A percentile compares a stretch with the other conserved stretches of the same genome.
These are phyloP conservation scores for Drosophila auraria DNA, from an alignment of 1,140 invertebrate species.

Conservation along the genomic window DNA sequence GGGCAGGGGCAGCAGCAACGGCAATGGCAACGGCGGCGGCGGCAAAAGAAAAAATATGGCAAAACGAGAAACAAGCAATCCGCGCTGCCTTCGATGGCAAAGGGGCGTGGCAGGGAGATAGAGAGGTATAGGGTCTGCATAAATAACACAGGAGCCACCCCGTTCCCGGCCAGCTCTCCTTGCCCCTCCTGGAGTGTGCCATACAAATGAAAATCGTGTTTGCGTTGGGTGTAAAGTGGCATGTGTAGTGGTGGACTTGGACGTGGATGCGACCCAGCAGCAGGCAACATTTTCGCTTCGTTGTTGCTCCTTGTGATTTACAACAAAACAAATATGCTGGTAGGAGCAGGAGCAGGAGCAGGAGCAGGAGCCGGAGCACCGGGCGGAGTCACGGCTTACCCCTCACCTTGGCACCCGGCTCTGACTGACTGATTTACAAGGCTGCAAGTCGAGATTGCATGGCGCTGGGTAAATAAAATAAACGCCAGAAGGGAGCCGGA, in stretches of 20 bases:
- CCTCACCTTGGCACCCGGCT: constrained; percentile 58
- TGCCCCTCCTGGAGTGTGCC: constrained; percentile 35
- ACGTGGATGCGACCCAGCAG: constrained; percentile 17
- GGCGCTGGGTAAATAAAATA: constrained; percentile 81
- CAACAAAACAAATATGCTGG: constrained; percentile 82
- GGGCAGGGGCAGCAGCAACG: constrained; percentile 7
- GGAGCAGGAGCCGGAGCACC: not conserved
- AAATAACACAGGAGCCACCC: constrained; percentile 58
- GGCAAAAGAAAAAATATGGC: constrained; percentile 65
- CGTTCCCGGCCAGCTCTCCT: not conserved
- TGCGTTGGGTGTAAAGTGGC: constrained; percentile 79
- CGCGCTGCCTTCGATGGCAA: constrained; percentile 53
- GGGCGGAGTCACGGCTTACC: constrained; percentile 37
- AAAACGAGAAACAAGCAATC: constrained; percentile 73
- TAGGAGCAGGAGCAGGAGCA: constrained; percentile 16
- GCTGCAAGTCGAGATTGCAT: constrained; percentile 79
- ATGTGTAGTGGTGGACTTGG: constrained; percentile 64
- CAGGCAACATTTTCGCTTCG: constrained; percentile 73
- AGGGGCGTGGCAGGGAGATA: constrained; percentile 42
- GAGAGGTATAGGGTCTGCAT: constrained; percentile 71
- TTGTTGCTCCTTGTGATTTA: constrained; percentile 77
- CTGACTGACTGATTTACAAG: constrained; percentile 80
- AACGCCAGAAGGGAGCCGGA: constrained; percentile 35
- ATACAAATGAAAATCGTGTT: constrained; percentile 84
- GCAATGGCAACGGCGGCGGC: constrained; percentile 16